Percentiles rank a stretch among this genome's conserved stretches.
Evolutionary conservation across 2,113 vertebrate genomes (phyloP).

Genomic region (Centrocercus urophasianus): DNA sequence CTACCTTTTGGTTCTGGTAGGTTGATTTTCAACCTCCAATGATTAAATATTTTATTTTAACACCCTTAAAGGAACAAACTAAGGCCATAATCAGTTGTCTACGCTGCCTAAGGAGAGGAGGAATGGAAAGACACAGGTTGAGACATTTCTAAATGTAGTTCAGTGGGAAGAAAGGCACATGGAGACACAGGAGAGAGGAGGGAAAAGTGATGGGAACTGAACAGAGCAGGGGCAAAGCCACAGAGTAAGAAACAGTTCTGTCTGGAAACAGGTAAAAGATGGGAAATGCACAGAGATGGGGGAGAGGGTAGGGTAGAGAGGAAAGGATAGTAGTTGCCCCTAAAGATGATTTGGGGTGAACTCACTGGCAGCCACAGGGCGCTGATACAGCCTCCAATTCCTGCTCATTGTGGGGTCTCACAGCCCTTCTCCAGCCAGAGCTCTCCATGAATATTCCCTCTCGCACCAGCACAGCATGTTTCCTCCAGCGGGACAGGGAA

Average conservation of each 20-base stretch:
- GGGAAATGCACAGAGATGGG: fast-evolving
- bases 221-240: not conserved
- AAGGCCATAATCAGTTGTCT: not conserved
- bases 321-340: not conserved
- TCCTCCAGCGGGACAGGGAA: not conserved
- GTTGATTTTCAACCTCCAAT: not conserved
- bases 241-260: not conserved
- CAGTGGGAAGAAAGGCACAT: fast-evolving
- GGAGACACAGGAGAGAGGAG: not conserved
- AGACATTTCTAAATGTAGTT: not conserved
- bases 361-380: not conserved
- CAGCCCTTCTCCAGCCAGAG: not conserved
- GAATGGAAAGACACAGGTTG: not conserved
- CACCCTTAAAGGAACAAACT: not conserved
- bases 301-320: not conserved
- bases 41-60: not conserved
- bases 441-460: not conserved
- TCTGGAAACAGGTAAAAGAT: not conserved
- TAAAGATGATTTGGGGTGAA: fast-evolving
- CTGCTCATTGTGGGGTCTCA: not conserved
- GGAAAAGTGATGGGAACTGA: not conserved
- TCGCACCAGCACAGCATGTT: not conserved
- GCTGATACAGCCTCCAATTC: not conserved
- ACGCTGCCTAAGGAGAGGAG: not conserved
- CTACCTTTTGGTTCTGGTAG: not conserved